phyloP scores from a whole-genome alignment of 2,888 invertebrate genomes.

The Megastigmus dorsalis region DNA sequence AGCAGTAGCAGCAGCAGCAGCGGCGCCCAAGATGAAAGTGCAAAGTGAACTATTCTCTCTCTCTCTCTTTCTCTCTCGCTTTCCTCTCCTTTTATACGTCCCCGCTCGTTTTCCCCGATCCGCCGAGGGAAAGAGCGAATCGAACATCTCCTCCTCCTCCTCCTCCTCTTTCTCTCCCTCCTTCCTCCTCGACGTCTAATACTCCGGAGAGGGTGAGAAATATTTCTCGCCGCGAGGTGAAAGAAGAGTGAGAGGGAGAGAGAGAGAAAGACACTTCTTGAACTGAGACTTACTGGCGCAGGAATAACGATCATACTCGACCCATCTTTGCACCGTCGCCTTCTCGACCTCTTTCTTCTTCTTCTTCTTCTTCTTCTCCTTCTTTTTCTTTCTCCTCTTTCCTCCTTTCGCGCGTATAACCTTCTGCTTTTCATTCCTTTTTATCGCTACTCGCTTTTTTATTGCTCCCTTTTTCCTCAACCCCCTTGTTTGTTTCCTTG shows the following conservation, averaged over 20 bases:
- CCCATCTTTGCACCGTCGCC: slow-evolving; percentile 36
- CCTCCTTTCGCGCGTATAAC: no score
- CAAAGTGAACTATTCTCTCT: slow-evolving; percentile 48
- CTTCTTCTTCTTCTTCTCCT: background rate
- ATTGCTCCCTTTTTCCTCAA: background rate
- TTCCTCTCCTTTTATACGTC: slow-evolving; percentile 44
- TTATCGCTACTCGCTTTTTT: background rate
- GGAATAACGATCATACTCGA: slow-evolving; percentile 60
- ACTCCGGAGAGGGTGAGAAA: slow-evolving; percentile 45
- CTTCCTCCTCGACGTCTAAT: slow-evolving; percentile 27
- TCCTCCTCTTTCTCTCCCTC: slow-evolving; percentile 48
- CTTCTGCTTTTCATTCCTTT: no score
- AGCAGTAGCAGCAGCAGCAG: background rate
- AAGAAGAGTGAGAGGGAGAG: slow-evolving; percentile 47
- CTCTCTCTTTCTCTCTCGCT: background rate
- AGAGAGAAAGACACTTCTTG: slow-evolving; percentile 55
- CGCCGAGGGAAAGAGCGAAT: background rate
- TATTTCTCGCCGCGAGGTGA: slow-evolving; percentile 52
- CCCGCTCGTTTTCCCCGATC: slow-evolving; percentile 25
- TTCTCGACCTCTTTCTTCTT: slow-evolving; percentile 39
- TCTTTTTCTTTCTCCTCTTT: background rate
- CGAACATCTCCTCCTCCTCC: background rate
- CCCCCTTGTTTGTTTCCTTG: background rate
- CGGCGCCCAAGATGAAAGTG: slow-evolving; percentile 42
- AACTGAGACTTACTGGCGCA: slow-evolving; percentile 58